These are phyloP conservation scores for Drosophila pruinosa DNA, from an alignment of 1,140 invertebrate genomes.

Conservation along the genomic window DNA sequence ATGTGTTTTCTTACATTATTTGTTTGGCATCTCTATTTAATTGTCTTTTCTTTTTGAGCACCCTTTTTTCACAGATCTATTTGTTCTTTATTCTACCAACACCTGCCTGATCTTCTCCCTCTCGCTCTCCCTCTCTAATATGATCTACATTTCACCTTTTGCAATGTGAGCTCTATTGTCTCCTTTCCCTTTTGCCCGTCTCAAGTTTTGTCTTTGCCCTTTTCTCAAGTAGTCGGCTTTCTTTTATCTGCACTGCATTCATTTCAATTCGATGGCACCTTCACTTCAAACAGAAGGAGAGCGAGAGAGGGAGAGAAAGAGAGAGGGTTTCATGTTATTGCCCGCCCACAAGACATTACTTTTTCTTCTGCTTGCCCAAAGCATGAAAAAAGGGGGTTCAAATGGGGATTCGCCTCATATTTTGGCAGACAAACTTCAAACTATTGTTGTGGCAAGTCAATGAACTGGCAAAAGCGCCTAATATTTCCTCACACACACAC, in stretches of 20 bases:
- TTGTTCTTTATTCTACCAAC: no score
- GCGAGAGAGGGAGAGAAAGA: not conserved
- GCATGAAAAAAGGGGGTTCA: not conserved
- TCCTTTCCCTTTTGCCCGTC: no score
- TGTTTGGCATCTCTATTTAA: no score
- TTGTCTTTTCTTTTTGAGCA: not conserved
- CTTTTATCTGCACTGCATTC: conserved; percentile 2
- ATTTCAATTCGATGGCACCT: conserved; percentile 7
- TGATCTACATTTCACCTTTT: not conserved
- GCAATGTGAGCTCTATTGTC: no score
- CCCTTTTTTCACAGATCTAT: no score
- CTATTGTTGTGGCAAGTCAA: conserved; percentile 78
- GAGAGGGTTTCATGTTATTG: not conserved
- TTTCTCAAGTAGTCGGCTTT: conserved; percentile 1
- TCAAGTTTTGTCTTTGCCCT: not conserved
- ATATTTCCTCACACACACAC: conserved; percentile 67
- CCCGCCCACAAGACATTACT: not conserved
- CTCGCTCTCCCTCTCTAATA: not conserved
- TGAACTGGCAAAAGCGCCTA: conserved; percentile 79
- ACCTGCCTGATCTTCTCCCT: not conserved
- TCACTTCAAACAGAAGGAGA: not conserved
- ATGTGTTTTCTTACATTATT: no score
- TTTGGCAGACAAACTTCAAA: conserved; percentile 79
- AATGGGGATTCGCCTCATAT: conserved; percentile 45
- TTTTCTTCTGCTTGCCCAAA: not conserved